phyloP scores from a whole-genome alignment of 2,797 vertebrate genomes.

The Neosilurus hyrtlii region DNA sequence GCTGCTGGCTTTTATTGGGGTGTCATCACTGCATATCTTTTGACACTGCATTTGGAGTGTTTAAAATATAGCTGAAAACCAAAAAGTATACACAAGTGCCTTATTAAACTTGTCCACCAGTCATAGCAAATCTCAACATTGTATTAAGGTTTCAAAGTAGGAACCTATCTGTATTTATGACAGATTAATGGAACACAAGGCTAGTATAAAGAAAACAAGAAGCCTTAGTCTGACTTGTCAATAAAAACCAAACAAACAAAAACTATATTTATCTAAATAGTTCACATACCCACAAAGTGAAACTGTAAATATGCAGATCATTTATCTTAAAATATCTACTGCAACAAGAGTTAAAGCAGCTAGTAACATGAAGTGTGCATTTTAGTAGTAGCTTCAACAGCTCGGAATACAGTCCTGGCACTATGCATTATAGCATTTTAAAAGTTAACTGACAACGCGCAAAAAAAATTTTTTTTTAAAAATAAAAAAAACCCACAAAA shows the following conservation, averaged over 20 bases:
- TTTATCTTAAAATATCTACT: background rate
- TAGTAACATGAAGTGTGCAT: background rate
- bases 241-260: background rate
- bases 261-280: background rate
- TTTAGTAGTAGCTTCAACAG: conserved; percentile 21
- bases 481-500: background rate
- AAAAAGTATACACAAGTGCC: conserved; percentile 24
- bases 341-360: background rate
- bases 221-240: background rate
- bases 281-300: conserved; percentile 6
- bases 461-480: background rate
- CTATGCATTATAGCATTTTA: background rate
- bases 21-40: conserved; percentile 47
- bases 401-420: conserved; percentile 17
- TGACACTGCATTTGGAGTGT: conserved; percentile 50
- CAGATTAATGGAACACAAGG: background rate
- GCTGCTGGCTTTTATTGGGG: conserved; percentile 64
- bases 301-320: background rate
- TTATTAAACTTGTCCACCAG: background rate
- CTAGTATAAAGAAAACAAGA: background rate
- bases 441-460: background rate
- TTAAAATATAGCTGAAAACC: conserved; percentile 26
- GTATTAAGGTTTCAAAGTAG: background rate
- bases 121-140: background rate
- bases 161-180: background rate